These are phyloP conservation scores for Vulpes vulpes DNA, from an alignment of 2,113 vertebrate genomes.

Conservation along the genomic window DNA sequence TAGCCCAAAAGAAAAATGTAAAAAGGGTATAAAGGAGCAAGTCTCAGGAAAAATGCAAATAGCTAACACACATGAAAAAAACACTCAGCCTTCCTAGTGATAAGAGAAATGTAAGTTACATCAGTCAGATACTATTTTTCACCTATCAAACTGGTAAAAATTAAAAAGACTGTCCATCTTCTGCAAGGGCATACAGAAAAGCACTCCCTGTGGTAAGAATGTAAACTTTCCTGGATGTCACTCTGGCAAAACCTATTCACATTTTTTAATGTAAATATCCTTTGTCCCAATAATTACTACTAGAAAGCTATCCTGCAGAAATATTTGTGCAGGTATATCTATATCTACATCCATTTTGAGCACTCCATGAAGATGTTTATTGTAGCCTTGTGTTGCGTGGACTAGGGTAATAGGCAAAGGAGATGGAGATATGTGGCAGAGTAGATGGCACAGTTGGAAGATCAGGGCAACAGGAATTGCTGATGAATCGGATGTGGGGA, in stretches of 20 bases:
- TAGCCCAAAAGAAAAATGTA: constrained; percentile 35
- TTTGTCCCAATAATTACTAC: background rate
- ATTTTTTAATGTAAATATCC: constrained; percentile 30
- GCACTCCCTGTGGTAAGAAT: background rate
- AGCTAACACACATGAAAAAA: constrained; percentile 34
- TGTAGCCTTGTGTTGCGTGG: background rate
- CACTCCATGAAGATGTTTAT: background rate
- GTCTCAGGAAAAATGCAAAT: background rate
- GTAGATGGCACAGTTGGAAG: constrained; percentile 12
- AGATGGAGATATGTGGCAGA: background rate
- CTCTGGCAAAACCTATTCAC: background rate
- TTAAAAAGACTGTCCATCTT: background rate
- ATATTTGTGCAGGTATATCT: background rate
- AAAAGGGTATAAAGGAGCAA: constrained; percentile 40
- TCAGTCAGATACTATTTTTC: constrained; percentile 44
- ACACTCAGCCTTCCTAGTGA: background rate
- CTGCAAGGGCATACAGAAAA: constrained; percentile 47
- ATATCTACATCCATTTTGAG: background rate
- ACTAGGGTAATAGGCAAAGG: background rate
- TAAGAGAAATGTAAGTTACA: constrained; percentile 48
- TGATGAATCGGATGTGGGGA: background rate
- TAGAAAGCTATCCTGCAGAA: constrained; percentile 43
- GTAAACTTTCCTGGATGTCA: constrained; percentile 4
- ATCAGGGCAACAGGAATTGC: background rate
- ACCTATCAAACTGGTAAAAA: constrained; percentile 6